Percentiles rank a stretch among this genome's conserved stretches.
Evolutionary conservation across 2,113 vertebrate species (phyloP).

Genomic region (Opisthocomus hoazin): DNA sequence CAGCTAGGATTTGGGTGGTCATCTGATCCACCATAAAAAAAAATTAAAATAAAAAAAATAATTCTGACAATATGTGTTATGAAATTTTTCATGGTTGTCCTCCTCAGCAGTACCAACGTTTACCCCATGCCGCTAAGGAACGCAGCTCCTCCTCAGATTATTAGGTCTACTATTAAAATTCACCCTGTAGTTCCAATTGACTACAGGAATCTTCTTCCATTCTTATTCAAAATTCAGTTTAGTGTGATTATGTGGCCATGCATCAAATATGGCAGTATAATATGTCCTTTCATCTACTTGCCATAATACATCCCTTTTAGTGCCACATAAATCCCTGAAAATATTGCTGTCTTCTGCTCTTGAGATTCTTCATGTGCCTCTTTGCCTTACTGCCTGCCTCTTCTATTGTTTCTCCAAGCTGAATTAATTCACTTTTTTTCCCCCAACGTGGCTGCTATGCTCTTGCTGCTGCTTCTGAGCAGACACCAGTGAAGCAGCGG

Average conservation of each 20-base stretch:
- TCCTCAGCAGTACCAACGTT: not conserved
- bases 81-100: not conserved
- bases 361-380: conserved; percentile 60
- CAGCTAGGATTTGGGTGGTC: not conserved
- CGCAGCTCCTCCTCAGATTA: not conserved
- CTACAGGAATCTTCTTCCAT: conserved; percentile 53
- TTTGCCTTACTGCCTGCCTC: conserved; percentile 59
- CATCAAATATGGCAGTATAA: conserved; percentile 66
- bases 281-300: conserved; percentile 66
- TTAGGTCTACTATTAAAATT: conserved; percentile 35
- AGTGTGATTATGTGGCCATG: conserved; percentile 66
- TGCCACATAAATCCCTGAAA: conserved; percentile 63
- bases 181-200: conserved; percentile 20
- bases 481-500: not conserved
- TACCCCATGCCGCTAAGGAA: not conserved
- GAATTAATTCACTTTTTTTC: conserved; percentile 40
- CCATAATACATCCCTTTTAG: conserved; percentile 68
- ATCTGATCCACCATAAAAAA: not conserved
- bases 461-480: not conserved
- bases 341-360: conserved; percentile 64
- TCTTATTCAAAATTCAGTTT: conserved; percentile 65
- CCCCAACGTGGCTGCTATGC: not conserved
- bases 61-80: not conserved
- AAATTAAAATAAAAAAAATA: too few relatives aligned
- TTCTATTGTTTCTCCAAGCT: conserved; percentile 60